Base-by-base conservation (phyloP, 2,888 invertebrate species). In the Nemoura dubitans region DNA sequence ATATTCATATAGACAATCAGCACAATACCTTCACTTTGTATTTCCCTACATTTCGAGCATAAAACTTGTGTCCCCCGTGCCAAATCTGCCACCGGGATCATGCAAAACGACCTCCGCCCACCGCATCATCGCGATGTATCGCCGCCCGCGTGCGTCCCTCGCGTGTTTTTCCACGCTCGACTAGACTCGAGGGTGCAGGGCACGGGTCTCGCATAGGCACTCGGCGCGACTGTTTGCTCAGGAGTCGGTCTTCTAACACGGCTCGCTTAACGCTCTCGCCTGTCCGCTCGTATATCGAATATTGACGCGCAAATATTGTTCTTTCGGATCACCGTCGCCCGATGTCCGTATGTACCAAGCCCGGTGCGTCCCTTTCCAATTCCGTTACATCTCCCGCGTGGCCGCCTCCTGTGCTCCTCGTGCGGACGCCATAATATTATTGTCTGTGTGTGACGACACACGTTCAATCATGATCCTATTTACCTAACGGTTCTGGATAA, bases 241-340 rank as follows among this genome's bases (percentile, higher is more conserved):
- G 36, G 36, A 36, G 10, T 10, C 3, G 36, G 36, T 36, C 36
- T 3, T 59, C 59, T 59, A 59, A 78, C 27, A 78, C 78, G 78
- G 78, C 78, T 78, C 78, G 78, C 27, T 78, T 59, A 59, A 59
- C 59, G 21, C 21, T 59, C 28, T 21, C 28, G 3, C 78, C 27
- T 26, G 28, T 6, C 78, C 26, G 78, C 28, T 21, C 28, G 10
- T 7, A 27, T 26, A 78, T 78, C 78, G 78, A n/a, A 78, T 81
- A 81, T 81, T 81, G 81, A 81, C 81, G 30, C 28, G 28, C 30
- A 81, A 81, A 81, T 81, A 81, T 81, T 81, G 29, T 28, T 28
- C 30, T 30, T 81, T n/a, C 29, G 81, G 78, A 78, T 78, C 28
- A 59, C 59, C 59, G 21, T 59, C 59, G 21, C 59, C 59, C 59